Base-by-base conservation (phyloP, 2,113 vertebrate genomes). In the Dasyurus viverrinus region DNA sequence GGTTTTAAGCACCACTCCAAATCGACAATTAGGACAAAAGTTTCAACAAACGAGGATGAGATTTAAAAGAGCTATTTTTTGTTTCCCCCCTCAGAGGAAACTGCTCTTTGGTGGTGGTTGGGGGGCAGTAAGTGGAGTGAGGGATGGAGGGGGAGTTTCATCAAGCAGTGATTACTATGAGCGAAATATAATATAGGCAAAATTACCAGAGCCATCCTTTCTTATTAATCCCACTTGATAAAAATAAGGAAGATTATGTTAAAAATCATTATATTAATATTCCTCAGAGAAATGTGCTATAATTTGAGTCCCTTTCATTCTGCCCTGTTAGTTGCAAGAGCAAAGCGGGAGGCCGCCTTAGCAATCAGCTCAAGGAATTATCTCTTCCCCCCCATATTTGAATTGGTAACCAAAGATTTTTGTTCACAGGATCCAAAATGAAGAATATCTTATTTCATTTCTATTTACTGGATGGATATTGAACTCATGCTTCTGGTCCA, bases 341-440 rank as follows among this genome's bases (percentile, higher is more conserved):
- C 98, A 98, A 97, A 96, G 97, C 46, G 2, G 97, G 96, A 97
- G 97, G 97, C 97, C 89, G 95, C 96, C 96, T 8, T 98, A 97
- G 98, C 98, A 98, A 98, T 98, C 98, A 98, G 97, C 97, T 97
- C 96, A 97, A 92, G 95, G 97, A 98, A 98, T 98, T 98, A 98
- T 98, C 98, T 94, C 68, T 94, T 97, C 98, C 84, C 95, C 95
- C 96, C 96, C 76, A 96, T 92, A 97, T 96, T 96, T 97, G 98
- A 97, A 98, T 97, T 98, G 97, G 97, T 97, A 97, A 97, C 97
- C 23, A 46, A 89, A 95, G 96, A 96, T 98, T 97, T 97, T 97
- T 96, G 93, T 97, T 98, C 98, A 98, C 97, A 98, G 98, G 97
- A 96, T 96, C 96, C 97, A 96, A 97, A 98, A 98, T 98, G 98